Evolutionary conservation across 2,888 invertebrate genomes (phyloP).

Genomic region (Drosophila fungiperda): DNA sequence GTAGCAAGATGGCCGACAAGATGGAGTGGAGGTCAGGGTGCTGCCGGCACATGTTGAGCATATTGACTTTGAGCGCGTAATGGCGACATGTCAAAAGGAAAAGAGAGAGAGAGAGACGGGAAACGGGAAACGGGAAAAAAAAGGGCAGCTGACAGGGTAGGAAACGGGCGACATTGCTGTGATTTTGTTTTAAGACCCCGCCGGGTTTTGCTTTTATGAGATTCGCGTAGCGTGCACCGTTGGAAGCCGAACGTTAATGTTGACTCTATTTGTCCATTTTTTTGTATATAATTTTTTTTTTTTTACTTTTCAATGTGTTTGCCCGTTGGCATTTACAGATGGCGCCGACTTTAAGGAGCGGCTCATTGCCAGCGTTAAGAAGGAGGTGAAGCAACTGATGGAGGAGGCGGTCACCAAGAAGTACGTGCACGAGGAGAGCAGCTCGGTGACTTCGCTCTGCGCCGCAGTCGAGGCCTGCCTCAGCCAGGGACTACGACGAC

Average conservation of each 20-base stretch:
- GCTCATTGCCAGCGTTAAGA: conserved; percentile 92
- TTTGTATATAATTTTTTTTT: background rate
- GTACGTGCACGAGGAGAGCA: conserved; percentile 96
- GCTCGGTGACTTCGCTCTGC: conserved; percentile 95
- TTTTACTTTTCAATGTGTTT: background rate
- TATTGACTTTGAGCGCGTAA: conserved; percentile 68
- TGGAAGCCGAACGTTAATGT: conserved; percentile 42
- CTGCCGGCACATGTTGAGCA: conserved; percentile 64
- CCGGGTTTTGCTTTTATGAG: conserved; percentile 63
- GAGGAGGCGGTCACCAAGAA: conserved; percentile 97
- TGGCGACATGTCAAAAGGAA: conserved; percentile 17
- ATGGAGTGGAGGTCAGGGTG: background rate
- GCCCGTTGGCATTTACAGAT: conserved; percentile 62
- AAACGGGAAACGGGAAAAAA: background rate
- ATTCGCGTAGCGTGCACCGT: conserved; percentile 49
- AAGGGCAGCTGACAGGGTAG: background rate
- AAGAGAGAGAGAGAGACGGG: background rate
- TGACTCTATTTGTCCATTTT: conserved; percentile 18
- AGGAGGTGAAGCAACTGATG: conserved; percentile 98
- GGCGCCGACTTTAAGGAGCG: conserved; percentile 89
- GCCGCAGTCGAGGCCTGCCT: conserved; percentile 96
- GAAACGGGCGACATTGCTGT: conserved; percentile 42
- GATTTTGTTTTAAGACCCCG: conserved; percentile 63
- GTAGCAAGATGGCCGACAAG: background rate
- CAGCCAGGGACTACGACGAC: conserved; percentile 89